Conservation (phyloP, 2,113 vertebrate genomes). For the Serinus canaria region DNA sequence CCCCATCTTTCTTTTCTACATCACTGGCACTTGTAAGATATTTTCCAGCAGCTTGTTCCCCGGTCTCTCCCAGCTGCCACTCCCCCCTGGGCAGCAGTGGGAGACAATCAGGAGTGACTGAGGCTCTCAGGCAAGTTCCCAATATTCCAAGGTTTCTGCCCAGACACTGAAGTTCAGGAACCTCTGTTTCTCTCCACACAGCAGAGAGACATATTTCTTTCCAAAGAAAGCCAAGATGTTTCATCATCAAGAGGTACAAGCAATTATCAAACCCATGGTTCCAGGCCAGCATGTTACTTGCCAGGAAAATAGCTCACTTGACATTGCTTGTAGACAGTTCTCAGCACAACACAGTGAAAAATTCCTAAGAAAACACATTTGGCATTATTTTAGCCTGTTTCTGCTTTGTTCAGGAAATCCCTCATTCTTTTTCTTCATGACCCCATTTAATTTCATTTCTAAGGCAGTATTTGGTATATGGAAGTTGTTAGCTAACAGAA, state of each 20-base stretch:
- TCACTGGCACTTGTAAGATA: slow-evolving; percentile 6
- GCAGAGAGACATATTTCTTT: background rate
- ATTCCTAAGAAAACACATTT: background rate
- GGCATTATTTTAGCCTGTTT: slow-evolving; percentile 7
- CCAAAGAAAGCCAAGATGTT: background rate
- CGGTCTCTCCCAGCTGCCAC: slow-evolving; percentile 27
- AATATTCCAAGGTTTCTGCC: background rate
- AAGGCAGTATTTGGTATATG: background rate
- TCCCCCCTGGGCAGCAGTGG: background rate
- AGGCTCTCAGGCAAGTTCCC: background rate
- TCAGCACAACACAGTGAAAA: slow-evolving; percentile 10
- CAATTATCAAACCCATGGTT: background rate
- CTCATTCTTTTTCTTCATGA: slow-evolving; percentile 19
- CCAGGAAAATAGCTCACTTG: slow-evolving; percentile 34
- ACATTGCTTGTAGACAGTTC: background rate
- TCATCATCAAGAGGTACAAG: slow-evolving; percentile 15
- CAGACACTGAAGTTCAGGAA: background rate
- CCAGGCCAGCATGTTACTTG: background rate
- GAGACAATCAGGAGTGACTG: background rate
- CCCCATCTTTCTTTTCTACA: background rate
- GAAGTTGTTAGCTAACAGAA: background rate
- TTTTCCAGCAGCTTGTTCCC: slow-evolving; percentile 20
- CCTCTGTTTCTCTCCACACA: background rate
- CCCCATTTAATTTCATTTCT: slow-evolving; percentile 8
- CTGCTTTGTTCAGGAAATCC: slow-evolving; percentile 47